Base-by-base conservation (phyloP, 1,140 invertebrate species). In the Drosophila ogumai region DNA sequence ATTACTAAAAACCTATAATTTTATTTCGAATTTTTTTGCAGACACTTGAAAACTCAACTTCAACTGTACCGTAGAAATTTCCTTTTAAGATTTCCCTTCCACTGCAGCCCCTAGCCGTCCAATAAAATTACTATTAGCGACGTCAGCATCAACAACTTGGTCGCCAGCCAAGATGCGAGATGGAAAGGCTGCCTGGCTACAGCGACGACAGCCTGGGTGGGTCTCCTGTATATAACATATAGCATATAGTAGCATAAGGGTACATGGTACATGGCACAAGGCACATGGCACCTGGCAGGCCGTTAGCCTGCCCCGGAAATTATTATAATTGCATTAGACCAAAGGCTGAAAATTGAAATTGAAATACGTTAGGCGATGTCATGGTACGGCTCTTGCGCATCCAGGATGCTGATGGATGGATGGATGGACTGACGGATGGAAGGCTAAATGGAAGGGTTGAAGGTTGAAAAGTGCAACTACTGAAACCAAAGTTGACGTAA, bases 241-340 rank as follows among this genome's bases (percentile, higher is more conserved):
- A 31, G 59, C 59, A 65, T 65, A 28, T 25, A 25, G 44, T 22
- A 22, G 52, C 40, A 67, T 49, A 34, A n/a, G n/a, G n/a, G n/a
- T n/a, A n/a, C n/a, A n/a, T 2, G 41, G 50, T 36, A 54, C 9
- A 38, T 36, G 54, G 50, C 6, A 38, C 2, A 55, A 25, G 56
- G 31, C 44, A 56, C 44, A 49, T 61, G 71, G 75, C 82, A 86
- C 78, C 82, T 85, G 74, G 19, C 54, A 72, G 68, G 66, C 52
- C 36, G n/a, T 57, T 75, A 56, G 72, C 60, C 73, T 22, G 72
- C 40, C 60, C 57, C 59, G 75, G 85, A 87, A 84, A 87, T 87
- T 90, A 88, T 87, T 84, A 87, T 87, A 87, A 87, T 87, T 87
- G 84, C 85, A 87, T 87, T 87, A 87, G 84, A 81, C 76, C 81